phyloP scores from a whole-genome alignment of 2,113 vertebrate species.

The Rana temporaria region DNA sequence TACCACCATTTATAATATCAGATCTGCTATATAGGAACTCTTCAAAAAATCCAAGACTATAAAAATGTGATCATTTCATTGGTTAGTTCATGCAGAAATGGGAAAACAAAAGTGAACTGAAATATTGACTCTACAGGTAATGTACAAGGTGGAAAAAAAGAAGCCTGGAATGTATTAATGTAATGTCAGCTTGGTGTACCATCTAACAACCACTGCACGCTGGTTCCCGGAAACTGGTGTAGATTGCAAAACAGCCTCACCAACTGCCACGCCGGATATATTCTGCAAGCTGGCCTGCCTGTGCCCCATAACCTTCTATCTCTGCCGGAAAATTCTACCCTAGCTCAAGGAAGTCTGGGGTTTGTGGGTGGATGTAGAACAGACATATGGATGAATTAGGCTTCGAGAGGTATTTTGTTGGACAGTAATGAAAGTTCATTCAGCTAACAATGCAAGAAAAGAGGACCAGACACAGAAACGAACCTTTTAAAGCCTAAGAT shows the following conservation, averaged over 20 bases:
- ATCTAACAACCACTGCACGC: conserved; percentile 63
- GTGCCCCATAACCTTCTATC: conserved; percentile 71
- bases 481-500: no score
- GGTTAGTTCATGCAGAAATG: no score
- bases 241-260: conserved; percentile 79
- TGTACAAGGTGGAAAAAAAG: background rate
- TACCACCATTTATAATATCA: no score
- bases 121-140: no score
- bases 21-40: no score
- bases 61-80: no score
- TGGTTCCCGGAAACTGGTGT: conserved; percentile 84
- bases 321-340: conserved; percentile 66
- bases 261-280: conserved; percentile 81
- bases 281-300: conserved; percentile 75
- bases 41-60: no score
- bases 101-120: no score
- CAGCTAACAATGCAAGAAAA: no score
- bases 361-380: conserved; percentile 53
- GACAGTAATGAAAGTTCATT: background rate
- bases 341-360: conserved; percentile 72
- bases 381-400: conserved; percentile 24
- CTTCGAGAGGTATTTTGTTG: background rate
- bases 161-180: background rate
- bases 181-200: conserved; percentile 61
- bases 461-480: no score